Evolutionary conservation across 2,797 vertebrate species (phyloP).

Genomic region (Perodicticus potto): DNA sequence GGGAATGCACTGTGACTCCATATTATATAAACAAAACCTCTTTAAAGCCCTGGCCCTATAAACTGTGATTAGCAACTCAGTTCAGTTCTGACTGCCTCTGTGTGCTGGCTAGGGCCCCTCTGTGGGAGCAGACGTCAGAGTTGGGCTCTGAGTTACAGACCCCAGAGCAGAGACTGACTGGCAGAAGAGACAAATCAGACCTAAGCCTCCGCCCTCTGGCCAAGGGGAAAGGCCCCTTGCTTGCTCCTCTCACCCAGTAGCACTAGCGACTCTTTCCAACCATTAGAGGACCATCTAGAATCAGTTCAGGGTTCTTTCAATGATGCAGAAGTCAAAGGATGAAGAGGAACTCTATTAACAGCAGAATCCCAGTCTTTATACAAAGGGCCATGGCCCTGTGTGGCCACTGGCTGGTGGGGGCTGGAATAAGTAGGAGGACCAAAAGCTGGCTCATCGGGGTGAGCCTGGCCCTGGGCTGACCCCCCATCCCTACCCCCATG

Average conservation of each 20-base stretch:
- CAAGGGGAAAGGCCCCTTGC: neutral
- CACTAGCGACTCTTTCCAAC: neutral
- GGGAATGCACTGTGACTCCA: constrained; percentile 69
- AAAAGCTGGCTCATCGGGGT: fast-evolving
- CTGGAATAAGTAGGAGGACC: neutral
- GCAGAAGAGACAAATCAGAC: neutral
- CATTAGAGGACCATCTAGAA: neutral
- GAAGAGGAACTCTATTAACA: neutral
- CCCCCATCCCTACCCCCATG: fast-evolving
- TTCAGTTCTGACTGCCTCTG: neutral
- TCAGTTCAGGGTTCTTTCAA: neutral
- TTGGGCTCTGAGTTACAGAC: neutral
- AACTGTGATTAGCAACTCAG: constrained; percentile 12
- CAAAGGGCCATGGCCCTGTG: neutral
- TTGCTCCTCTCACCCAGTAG: neutral
- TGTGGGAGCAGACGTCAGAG: neutral
- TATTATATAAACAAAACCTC: neutral
- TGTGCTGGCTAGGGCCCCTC: neutral
- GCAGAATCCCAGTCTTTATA: neutral
- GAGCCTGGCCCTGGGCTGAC: neutral
- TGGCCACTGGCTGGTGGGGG: neutral
- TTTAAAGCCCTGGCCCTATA: constrained; percentile 45
- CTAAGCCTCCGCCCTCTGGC: neutral
- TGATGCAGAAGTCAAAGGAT: neutral
- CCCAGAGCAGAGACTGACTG: neutral